A percentile compares a stretch with the other conserved stretches of the same genome.
These are phyloP conservation scores for Seira ritae DNA, from an alignment of 2,888 invertebrate species.

Conservation along the genomic window DNA sequence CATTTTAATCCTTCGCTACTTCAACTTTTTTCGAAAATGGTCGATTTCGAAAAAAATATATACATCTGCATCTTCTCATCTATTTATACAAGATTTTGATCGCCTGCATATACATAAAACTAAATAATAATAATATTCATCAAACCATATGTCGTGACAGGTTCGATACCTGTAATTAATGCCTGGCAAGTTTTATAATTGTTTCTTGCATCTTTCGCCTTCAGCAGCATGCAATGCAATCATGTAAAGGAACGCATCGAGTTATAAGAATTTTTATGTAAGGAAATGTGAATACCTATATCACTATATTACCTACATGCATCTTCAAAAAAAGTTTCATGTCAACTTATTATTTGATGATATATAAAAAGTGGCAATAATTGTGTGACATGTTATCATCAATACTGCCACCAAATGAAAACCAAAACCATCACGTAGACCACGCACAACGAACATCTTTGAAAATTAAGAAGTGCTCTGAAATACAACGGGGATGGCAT, in stretches of 20 bases:
- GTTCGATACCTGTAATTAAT: slow-evolving; percentile 53
- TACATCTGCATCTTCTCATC: no score
- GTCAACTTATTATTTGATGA: slow-evolving; percentile 28
- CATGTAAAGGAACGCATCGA: background rate
- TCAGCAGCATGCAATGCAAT: background rate
- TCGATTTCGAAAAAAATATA: no score
- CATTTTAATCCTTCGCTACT: background rate
- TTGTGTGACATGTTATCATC: slow-evolving; percentile 43
- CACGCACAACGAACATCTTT: background rate
- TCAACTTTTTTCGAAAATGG: background rate
- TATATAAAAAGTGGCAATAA: slow-evolving; percentile 42
- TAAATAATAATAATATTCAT: slow-evolving; percentile 21
- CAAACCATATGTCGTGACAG: slow-evolving; percentile 61
- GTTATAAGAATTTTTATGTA: no score
- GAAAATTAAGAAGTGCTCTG: background rate
- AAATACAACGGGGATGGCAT: background rate
- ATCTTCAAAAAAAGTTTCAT: slow-evolving; percentile 16
- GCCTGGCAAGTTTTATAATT: slow-evolving; percentile 52
- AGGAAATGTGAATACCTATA: no score
- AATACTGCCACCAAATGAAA: background rate
- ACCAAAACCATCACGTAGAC: slow-evolving; percentile 30
- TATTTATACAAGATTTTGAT: slow-evolving; percentile 13
- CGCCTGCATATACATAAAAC: slow-evolving; percentile 12
- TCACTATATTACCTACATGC: no score
- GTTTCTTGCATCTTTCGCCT: slow-evolving; percentile 30